Conservation (phyloP, 2,113 vertebrate species). For the Heloderma charlesbogerti region DNA sequence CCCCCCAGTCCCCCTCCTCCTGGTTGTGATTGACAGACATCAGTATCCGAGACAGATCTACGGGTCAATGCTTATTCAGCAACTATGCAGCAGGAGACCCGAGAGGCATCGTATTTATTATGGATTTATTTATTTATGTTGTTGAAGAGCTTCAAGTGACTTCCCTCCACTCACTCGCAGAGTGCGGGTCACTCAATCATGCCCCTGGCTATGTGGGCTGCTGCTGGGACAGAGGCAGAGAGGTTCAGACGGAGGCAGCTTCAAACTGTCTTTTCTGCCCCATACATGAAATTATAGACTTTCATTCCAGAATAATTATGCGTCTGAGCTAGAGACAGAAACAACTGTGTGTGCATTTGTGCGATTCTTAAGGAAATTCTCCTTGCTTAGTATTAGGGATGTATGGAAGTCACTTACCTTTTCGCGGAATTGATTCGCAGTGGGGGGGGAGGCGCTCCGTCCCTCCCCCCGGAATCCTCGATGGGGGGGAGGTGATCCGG, state of each 20-base stretch:
- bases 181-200: not conserved
- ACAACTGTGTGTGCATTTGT: not conserved
- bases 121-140: slow-evolving; percentile 20
- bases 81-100: not conserved
- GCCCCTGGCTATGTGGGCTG: not conserved
- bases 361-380: not conserved
- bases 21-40: not conserved
- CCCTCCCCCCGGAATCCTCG: no score
- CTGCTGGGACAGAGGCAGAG: not conserved
- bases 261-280: not conserved
- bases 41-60: not conserved
- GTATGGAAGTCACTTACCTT: no score
- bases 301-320: not conserved
- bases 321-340: not conserved
- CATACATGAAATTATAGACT: not conserved
- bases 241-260: not conserved
- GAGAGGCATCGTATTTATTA: not conserved
- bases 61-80: slow-evolving; percentile 14
- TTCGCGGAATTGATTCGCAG: no score
- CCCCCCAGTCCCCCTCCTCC: not conserved
- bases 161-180: not conserved
- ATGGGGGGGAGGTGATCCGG: no score
- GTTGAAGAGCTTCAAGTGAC: not conserved
- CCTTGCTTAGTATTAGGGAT: not conserved
- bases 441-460: no score